phyloP scores from a whole-genome alignment of 2,797 vertebrate genomes.

The Mus minutoides region DNA sequence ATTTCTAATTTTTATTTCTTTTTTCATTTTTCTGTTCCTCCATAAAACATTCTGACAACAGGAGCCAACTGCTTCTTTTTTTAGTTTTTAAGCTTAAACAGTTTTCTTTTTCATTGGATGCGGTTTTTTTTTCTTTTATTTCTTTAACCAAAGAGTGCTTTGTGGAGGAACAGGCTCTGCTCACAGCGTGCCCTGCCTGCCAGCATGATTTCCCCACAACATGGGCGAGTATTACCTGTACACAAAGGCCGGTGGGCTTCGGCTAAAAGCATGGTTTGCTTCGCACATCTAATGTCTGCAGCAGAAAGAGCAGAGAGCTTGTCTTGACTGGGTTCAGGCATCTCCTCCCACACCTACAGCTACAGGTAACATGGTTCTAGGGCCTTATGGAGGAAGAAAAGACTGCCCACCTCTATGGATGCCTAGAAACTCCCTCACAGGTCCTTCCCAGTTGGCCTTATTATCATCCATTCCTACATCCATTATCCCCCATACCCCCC shows the following conservation, averaged over 20 bases:
- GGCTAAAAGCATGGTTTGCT: slow-evolving; percentile 41
- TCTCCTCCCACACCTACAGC: slow-evolving; percentile 43
- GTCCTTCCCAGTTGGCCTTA: slow-evolving; percentile 55
- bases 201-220: background rate
- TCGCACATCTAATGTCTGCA: background rate
- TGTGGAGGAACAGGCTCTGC: slow-evolving; percentile 19
- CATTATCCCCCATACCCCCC: slow-evolving; percentile 53
- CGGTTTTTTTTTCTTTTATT: background rate
- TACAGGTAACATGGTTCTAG: slow-evolving; percentile 59
- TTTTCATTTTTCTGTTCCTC: slow-evolving; percentile 75
- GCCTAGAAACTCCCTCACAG: background rate
- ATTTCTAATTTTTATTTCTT: slow-evolving; percentile 55
- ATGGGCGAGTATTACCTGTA: background rate
- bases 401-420: slow-evolving; percentile 43
- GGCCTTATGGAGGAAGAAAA: background rate
- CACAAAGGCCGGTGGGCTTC: slow-evolving; percentile 42
- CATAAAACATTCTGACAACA: slow-evolving; percentile 72
- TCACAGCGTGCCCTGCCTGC: background rate
- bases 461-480: slow-evolving; percentile 73
- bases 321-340: slow-evolving; percentile 9
- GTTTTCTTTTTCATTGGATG: slow-evolving; percentile 62
- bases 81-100: slow-evolving; percentile 69
- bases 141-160: slow-evolving; percentile 33
- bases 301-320: background rate
- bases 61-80: slow-evolving; percentile 80